phyloP scores from a whole-genome alignment of 1,140 invertebrate genomes.

The Neodiprion virginianus region DNA sequence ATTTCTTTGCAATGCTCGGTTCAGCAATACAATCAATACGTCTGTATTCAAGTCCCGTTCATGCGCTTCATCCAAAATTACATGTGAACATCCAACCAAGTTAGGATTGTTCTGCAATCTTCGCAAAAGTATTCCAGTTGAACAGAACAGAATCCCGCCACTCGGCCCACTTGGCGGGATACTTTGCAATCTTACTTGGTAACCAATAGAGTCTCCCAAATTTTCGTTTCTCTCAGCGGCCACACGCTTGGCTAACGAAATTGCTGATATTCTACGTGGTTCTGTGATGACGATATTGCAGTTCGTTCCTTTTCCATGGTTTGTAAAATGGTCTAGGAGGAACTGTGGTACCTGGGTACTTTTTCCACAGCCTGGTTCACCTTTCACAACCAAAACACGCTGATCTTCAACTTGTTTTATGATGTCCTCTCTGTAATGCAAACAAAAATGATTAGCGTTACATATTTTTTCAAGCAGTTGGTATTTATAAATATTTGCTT shows the following conservation, averaged over 20 bases:
- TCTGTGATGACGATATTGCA: slow-evolving; percentile 89
- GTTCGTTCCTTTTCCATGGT: slow-evolving; percentile 44
- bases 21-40: slow-evolving; percentile 66
- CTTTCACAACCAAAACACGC: slow-evolving; percentile 79
- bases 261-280: slow-evolving; percentile 88
- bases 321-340: slow-evolving; percentile 77
- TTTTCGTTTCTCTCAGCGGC: slow-evolving; percentile 81
- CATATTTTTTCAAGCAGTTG: no score
- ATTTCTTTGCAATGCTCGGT: slow-evolving; percentile 59
- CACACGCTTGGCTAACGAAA: slow-evolving; percentile 86
- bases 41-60: slow-evolving; percentile 74
- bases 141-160: slow-evolving; percentile 71
- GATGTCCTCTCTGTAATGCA: slow-evolving; percentile 40
- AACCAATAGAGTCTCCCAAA: slow-evolving; percentile 85
- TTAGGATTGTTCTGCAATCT: slow-evolving; percentile 66
- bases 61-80: slow-evolving; percentile 83
- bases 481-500: no score
- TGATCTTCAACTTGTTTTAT: slow-evolving; percentile 40
- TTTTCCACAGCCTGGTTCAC: slow-evolving; percentile 90
- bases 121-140: slow-evolving; percentile 79
- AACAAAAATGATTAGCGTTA: background rate
- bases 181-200: slow-evolving; percentile 66
- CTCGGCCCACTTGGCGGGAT: slow-evolving; percentile 33
- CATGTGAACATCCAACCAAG: slow-evolving; percentile 66
- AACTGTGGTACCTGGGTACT: slow-evolving; percentile 93